A percentile compares a stretch with the other conserved stretches of the same genome.
Conservation (phyloP, 1,140 invertebrate genomes). For the Episyrphus balteatus region DNA sequence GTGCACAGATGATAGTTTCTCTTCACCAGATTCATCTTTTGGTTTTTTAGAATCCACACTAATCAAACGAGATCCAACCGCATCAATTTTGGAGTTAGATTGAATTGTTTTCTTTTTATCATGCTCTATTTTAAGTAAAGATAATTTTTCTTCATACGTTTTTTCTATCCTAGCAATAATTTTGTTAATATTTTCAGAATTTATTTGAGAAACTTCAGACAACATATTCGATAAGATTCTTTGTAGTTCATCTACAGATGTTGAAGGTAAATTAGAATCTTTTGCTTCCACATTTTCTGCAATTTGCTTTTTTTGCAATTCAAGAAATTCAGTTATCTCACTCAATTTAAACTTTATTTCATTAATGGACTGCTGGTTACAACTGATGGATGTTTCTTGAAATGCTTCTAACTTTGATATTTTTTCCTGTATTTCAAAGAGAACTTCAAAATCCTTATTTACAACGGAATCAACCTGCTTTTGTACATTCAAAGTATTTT, state of each 20-base stretch:
- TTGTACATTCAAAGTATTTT: background rate
- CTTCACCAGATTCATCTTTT: background rate
- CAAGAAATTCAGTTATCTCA: slow-evolving; percentile 4
- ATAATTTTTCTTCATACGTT: slow-evolving; percentile 25
- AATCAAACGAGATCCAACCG: no score
- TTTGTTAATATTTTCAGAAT: slow-evolving; percentile 21
- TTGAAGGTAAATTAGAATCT: slow-evolving; percentile 6
- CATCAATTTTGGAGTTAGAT: background rate
- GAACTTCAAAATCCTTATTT: slow-evolving; percentile 17
- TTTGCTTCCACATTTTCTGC: background rate
- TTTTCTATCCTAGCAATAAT: slow-evolving; percentile 23
- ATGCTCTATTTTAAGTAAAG: slow-evolving; percentile 15
- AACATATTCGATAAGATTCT: slow-evolving; percentile 25
- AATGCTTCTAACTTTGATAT: slow-evolving; percentile 21
- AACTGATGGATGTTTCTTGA: slow-evolving; percentile 6
- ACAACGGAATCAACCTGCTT: slow-evolving; percentile 6
- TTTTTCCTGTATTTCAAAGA: slow-evolving; percentile 17
- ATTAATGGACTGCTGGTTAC: background rate
- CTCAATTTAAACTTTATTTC: background rate
- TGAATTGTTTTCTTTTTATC: slow-evolving; percentile 9
- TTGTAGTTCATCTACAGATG: slow-evolving; percentile 23
- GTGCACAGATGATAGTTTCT: no score
- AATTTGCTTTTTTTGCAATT: background rate
- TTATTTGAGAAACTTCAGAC: slow-evolving; percentile 24
- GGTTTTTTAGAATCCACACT: no score